Conservation (phyloP, 2,797 vertebrate genomes). For the Ataeniobius toweri region DNA sequence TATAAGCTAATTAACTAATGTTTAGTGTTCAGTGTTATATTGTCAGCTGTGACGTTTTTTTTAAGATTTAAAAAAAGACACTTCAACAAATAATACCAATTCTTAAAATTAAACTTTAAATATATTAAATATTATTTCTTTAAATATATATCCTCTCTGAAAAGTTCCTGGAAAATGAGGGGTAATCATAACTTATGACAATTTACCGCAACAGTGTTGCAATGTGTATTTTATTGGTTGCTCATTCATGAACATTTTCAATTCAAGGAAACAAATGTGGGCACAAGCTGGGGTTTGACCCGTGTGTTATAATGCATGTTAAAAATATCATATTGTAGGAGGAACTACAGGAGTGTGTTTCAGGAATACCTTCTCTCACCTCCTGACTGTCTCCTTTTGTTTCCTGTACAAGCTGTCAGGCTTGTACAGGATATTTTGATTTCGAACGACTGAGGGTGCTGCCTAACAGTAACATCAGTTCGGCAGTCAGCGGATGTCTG, state of each 20-base stretch:
- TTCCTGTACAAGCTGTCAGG: slow-evolving; percentile 7
- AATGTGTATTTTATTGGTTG: background rate
- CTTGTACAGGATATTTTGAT: slow-evolving; percentile 41
- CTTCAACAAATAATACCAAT: background rate
- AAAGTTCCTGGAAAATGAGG: no score
- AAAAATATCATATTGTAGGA: slow-evolving; percentile 20
- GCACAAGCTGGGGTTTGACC: background rate
- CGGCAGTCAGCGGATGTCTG: slow-evolving; percentile 43
- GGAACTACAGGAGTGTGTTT: slow-evolving; percentile 55
- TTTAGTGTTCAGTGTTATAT: background rate
- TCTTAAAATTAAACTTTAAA: no score
- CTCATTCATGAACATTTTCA: background rate
- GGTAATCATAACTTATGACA: no score
- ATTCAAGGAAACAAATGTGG: background rate
- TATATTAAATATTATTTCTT: no score
- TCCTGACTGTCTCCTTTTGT: slow-evolving; percentile 52
- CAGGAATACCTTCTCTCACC: slow-evolving; percentile 64
- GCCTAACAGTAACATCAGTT: slow-evolving; percentile 37
- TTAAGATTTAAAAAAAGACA: background rate
- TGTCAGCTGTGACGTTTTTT: background rate
- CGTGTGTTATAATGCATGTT: background rate
- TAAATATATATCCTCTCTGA: no score
- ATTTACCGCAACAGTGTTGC: background rate
- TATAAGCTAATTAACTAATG: slow-evolving; percentile 1
- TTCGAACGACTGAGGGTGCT: slow-evolving; percentile 35